A percentile compares a stretch with the other conserved stretches of the same genome.
These are phyloP conservation scores for Danionella dracula DNA, from an alignment of 2,797 vertebrate species.

Conservation along the genomic window DNA sequence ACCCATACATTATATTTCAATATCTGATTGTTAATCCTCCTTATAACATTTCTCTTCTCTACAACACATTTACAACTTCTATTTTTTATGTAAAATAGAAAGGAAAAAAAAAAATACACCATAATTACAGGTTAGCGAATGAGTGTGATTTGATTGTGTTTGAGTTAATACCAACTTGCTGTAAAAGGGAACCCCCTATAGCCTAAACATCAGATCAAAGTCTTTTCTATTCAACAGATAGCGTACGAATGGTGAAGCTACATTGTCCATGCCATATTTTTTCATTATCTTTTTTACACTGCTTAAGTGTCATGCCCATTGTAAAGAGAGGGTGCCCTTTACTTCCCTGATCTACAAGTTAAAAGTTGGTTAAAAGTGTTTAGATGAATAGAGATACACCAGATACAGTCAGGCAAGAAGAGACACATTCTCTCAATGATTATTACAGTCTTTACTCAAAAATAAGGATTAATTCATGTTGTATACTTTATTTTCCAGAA, in stretches of 20 bases:
- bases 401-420: constrained; percentile 68
- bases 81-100: background rate
- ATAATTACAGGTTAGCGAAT: constrained; percentile 9
- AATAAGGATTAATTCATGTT: no score
- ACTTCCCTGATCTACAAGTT: constrained; percentile 53
- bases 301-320: constrained; percentile 63
- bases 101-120: background rate
- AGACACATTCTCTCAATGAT: constrained; percentile 50
- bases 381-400: constrained; percentile 53
- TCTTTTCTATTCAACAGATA: no score
- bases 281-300: constrained; percentile 53
- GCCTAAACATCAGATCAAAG: background rate
- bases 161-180: constrained; percentile 4
- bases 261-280: background rate
- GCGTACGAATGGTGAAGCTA: background rate
- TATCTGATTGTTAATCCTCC: constrained; percentile 62
- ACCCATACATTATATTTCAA: constrained; percentile 58
- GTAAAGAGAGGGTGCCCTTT: constrained; percentile 36
- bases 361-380: constrained; percentile 64
- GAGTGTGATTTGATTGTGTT: background rate
- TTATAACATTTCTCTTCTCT: constrained; percentile 41
- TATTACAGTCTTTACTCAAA: no score
- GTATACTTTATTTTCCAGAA: no score
- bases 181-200: background rate
- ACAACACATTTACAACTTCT: constrained; percentile 5